Evolutionary conservation across 2,797 vertebrate species (phyloP).

Genomic region (Silurus lanzhouensis): DNA sequence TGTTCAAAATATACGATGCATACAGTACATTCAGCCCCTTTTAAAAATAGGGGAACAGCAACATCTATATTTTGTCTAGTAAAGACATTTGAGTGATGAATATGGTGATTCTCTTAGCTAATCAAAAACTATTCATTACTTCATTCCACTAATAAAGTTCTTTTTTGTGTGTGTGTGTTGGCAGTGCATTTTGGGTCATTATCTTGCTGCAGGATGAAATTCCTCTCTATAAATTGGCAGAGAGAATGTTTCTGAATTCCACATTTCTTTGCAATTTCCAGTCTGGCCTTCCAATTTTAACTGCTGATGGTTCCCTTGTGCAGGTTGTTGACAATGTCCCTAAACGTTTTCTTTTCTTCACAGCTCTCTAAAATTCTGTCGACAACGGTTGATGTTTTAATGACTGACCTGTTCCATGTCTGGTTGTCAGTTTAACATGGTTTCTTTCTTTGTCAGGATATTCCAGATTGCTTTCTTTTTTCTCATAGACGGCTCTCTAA

Average conservation of each 20-base stretch:
- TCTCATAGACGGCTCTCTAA: neutral
- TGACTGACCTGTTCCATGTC: neutral
- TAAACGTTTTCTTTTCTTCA: neutral
- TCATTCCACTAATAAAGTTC: neutral
- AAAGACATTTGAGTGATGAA: no score
- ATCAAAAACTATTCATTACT: neutral
- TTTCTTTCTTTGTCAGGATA: neutral
- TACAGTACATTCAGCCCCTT: neutral
- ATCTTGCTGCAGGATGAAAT: neutral
- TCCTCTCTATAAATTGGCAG: neutral
- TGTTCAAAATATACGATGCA: neutral
- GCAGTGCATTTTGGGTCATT: neutral
- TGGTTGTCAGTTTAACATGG: neutral
- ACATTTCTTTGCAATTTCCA: neutral
- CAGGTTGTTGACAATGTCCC: neutral
- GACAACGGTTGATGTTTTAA: neutral
- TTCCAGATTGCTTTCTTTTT: neutral
- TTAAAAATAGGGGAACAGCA: neutral
- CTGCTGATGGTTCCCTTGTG: no score
- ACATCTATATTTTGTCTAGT: neutral
- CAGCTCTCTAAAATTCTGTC: neutral
- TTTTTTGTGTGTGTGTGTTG: neutral
- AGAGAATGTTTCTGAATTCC: neutral
- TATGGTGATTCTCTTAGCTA: neutral
- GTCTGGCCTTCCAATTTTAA: neutral